These are phyloP conservation scores for Alcedo atthis DNA, from an alignment of 2,797 vertebrate species.

Conservation along the genomic window DNA sequence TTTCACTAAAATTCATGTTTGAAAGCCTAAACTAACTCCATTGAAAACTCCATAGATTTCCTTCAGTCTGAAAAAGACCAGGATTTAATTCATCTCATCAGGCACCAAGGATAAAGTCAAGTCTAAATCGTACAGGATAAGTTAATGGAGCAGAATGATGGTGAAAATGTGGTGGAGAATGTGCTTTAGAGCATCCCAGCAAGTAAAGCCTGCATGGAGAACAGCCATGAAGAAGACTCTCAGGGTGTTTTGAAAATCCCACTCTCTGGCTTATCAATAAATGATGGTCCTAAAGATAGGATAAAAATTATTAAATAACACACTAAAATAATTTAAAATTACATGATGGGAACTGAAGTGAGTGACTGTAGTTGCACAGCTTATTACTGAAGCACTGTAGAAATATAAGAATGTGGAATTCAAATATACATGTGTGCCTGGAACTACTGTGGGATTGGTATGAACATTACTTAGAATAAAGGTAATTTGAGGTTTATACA, in stretches of 20 bases:
- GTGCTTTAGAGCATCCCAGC: not conserved
- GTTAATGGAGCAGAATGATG: not conserved
- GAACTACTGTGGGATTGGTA: not conserved
- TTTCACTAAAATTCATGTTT: not conserved
- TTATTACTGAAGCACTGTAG: not conserved
- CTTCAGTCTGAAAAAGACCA: not conserved
- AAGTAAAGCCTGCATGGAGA: not conserved
- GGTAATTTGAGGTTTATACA: not conserved
- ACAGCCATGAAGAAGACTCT: not conserved
- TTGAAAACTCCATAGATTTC: not conserved
- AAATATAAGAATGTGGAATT: not conserved
- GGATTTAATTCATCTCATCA: not conserved
- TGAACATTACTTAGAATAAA: constrained; percentile 18
- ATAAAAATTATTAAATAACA: not conserved
- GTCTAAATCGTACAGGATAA: not conserved
- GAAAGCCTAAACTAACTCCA: not conserved
- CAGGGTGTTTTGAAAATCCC: not conserved
- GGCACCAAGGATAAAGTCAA: not conserved
- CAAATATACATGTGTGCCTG: not conserved
- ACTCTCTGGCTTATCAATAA: not conserved
- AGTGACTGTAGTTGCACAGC: not conserved
- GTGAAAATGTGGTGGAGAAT: not conserved
- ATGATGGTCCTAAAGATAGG: not conserved
- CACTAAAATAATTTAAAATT: not conserved
- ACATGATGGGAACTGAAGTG: not conserved